Conservation (phyloP, 1,140 invertebrate genomes). For the Laupala kohalensis region DNA sequence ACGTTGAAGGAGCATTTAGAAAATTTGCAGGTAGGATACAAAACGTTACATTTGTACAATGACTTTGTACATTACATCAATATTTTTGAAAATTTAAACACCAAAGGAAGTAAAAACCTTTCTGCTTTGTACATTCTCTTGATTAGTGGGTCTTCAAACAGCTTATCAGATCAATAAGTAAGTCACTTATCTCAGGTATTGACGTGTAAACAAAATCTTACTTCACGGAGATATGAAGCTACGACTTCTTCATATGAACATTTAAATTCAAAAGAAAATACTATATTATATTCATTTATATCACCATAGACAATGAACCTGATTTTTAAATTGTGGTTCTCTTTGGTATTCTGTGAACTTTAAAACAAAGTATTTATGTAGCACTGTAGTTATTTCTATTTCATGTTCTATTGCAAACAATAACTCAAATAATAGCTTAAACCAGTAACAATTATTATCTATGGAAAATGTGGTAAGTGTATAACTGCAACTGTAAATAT, state of each 20-base stretch:
- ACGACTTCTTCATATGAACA: neutral
- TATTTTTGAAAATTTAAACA: neutral
- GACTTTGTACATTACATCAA: neutral
- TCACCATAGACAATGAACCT: neutral
- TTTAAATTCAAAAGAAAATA: neutral
- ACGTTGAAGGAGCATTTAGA: neutral
- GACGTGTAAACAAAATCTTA: neutral
- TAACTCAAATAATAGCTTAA: neutral
- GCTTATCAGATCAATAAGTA: neutral
- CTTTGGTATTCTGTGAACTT: neutral
- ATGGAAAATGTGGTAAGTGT: constrained; percentile 1
- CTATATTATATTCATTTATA: neutral
- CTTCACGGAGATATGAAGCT: neutral
- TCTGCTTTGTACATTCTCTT: neutral
- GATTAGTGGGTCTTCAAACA: neutral
- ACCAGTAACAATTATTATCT: neutral
- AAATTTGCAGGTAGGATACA: neutral
- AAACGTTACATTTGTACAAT: neutral
- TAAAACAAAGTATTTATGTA: neutral
- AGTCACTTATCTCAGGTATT: neutral
- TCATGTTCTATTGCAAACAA: constrained; percentile 1
- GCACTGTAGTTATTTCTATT: constrained; percentile 3
- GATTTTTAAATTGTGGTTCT: neutral
- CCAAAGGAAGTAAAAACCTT: neutral
- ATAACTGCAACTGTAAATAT: constrained; percentile 1